These are phyloP conservation scores for Pholis gunnellus DNA, from an alignment of 2,113 vertebrate species.

Conservation along the genomic window DNA sequence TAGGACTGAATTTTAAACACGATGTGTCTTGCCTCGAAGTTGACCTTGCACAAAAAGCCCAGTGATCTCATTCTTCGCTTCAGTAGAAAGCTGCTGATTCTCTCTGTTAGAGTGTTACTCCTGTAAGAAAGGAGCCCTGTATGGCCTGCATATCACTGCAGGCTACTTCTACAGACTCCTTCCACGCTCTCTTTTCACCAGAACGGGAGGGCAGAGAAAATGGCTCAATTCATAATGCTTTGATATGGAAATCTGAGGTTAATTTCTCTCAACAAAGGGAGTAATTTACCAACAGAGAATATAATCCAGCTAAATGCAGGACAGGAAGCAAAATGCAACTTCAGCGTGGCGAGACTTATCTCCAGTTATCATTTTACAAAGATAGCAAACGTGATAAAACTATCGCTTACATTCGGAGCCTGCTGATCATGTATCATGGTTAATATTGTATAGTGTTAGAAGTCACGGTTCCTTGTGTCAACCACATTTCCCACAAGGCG, in stretches of 20 bases:
- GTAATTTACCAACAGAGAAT: conserved; percentile 89
- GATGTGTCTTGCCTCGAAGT: conserved; percentile 73
- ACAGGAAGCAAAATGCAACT: conserved; percentile 47
- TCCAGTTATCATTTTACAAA: conserved; percentile 54
- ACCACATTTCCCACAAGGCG: conserved; percentile 54
- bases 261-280: conserved; percentile 86
- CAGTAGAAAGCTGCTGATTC: conserved; percentile 84
- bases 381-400: conserved; percentile 44
- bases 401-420: conserved; percentile 36
- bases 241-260: conserved; percentile 89
- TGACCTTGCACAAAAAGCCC: conserved; percentile 84
- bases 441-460: conserved; percentile 50
- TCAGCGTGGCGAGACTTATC: conserved; percentile 13
- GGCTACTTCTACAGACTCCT: conserved; percentile 75
- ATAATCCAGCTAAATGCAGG: conserved; percentile 82
- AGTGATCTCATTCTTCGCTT: conserved; percentile 85
- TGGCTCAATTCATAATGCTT: conserved; percentile 89
- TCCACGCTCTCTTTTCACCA: conserved; percentile 79
- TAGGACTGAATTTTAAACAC: conserved; percentile 83
- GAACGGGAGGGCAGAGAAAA: conserved; percentile 79
- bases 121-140: conserved; percentile 79
- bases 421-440: conserved; percentile 38
- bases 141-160: conserved; percentile 81
- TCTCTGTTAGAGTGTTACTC: conserved; percentile 77
- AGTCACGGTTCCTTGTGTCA: conserved; percentile 45